Evolutionary conservation across 2,888 invertebrate genomes (phyloP), one percentile per base, ranked within the genome.

Genomic region (Carpatolechia fugitivella): DNA sequence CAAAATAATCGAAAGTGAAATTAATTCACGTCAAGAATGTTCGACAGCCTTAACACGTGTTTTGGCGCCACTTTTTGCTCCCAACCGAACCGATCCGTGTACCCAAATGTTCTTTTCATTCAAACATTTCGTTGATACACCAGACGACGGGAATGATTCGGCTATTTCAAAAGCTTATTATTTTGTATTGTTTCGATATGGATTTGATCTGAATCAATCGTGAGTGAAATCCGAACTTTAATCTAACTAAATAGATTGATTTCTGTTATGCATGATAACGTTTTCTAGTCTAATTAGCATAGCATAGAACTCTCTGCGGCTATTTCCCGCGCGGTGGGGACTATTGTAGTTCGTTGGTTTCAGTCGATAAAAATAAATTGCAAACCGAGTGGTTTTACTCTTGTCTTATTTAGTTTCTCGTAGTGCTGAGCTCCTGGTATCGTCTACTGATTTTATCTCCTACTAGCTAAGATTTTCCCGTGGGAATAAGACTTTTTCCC

Each of bases 1-100:
- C 70, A 77, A 10, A 76, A 80, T 80, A 80, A 86, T 80, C 78
- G 84, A 89, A 87, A 87, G 87, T 83, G 80, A 87, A 87, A 85
- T 86, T 80, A 84, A 85, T 82, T 83, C 80, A 69, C 63, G 67
- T 65, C 57, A 65, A 79, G 75, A 81, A 83, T 74, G 76, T 70
- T 79, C 75, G 77, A 78, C 78, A 75, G 60, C 72, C 72, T 79
- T 78, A 78, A 76, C 76, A 77, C 73, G 66, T 74, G 75, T 72
- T 71, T 67, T 65, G 61, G 61, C 62, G 65, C 61, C 35, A 51
- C 52, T 66, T 63, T 65, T 61, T 61, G 63, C 58, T 46, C 52
- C 57, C 57, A 61, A 64, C n/a, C 44, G 24, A 24, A 68, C 67
- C 64, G 65, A 67, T 64, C 60, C 44, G 55, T 50, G 38, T 49